Evolutionary conservation across 2,888 invertebrate species (phyloP).

Genomic region (Hemistola chrysoprasaria): DNA sequence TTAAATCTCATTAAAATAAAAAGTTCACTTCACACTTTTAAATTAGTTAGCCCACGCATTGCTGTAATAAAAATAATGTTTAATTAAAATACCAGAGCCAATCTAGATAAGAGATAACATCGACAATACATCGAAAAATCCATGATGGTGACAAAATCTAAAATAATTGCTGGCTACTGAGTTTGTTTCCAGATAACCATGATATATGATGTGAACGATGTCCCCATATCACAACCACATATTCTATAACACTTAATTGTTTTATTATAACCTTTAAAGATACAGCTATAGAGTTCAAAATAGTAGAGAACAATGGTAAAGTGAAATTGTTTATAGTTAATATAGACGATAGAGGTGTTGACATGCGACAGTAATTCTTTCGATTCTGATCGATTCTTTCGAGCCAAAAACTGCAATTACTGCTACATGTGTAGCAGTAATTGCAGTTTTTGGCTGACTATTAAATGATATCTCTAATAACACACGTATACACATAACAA

Average conservation of each 20-base stretch:
- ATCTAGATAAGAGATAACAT: constrained; percentile 27
- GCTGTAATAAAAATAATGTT: background rate
- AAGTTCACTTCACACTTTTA: too few relatives aligned
- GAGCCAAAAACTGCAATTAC: too few relatives aligned
- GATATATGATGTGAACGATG: constrained; percentile 51
- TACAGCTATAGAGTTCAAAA: constrained; percentile 13
- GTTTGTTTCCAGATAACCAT: constrained; percentile 50
- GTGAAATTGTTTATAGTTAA: constrained; percentile 14
- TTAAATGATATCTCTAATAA: constrained; percentile 29
- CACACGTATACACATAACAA: too few relatives aligned
- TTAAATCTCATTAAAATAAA: too few relatives aligned
- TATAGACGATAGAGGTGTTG: constrained; percentile 40
- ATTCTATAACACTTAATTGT: constrained; percentile 24
- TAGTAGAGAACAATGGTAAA: background rate
- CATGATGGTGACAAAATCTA: constrained; percentile 47
- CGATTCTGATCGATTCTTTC: too few relatives aligned
- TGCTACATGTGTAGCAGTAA: constrained; percentile 45
- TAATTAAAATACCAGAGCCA: constrained; percentile 20
- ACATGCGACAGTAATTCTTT: constrained; percentile 46
- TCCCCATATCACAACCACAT: constrained; percentile 28
- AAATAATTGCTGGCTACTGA: constrained; percentile 56
- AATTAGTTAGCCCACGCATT: too few relatives aligned
- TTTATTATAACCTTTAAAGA: constrained; percentile 1
- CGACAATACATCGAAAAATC: constrained; percentile 37
- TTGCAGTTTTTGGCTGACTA: constrained; percentile 39